A percentile compares a stretch with the other conserved stretches of the same genome.
Evolutionary conservation across 2,113 vertebrate genomes (phyloP).

Genomic region (Tympanuchus pallidicinctus): DNA sequence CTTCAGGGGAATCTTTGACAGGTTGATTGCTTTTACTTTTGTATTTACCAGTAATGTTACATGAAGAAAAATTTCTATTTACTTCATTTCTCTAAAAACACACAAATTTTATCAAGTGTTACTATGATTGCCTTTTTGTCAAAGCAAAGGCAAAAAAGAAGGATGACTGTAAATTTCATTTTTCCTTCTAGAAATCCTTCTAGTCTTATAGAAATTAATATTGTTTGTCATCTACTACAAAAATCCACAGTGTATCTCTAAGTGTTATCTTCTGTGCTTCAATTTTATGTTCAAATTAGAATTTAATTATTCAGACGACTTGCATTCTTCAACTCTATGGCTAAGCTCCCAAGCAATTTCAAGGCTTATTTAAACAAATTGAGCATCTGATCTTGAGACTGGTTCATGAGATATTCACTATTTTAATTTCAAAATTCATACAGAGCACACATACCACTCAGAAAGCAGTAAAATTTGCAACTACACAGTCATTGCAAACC

Average conservation of each 20-base stretch:
- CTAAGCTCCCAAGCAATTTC: slow-evolving; percentile 15
- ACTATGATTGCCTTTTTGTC: background rate
- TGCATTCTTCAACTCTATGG: background rate
- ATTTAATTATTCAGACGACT: background rate
- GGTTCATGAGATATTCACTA: background rate
- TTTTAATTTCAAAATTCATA: background rate
- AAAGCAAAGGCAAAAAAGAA: background rate
- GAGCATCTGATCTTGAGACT: background rate
- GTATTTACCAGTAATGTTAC: background rate
- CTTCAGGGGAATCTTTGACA: background rate
- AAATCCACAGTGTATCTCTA: background rate
- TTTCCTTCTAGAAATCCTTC: too few relatives aligned
- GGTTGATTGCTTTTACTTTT: background rate
- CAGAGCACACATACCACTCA: background rate
- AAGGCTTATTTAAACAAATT: slow-evolving; percentile 32
- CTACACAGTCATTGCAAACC: background rate
- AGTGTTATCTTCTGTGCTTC: background rate
- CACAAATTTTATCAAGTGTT: background rate
- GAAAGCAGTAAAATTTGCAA: background rate
- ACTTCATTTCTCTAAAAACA: background rate
- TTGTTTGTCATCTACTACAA: background rate
- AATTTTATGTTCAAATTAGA: slow-evolving; percentile 20
- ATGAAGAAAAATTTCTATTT: background rate
- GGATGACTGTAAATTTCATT: background rate
- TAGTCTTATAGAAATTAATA: background rate